phyloP scores from a whole-genome alignment of 2,113 vertebrate genomes.

The Brachirus orientalis region DNA sequence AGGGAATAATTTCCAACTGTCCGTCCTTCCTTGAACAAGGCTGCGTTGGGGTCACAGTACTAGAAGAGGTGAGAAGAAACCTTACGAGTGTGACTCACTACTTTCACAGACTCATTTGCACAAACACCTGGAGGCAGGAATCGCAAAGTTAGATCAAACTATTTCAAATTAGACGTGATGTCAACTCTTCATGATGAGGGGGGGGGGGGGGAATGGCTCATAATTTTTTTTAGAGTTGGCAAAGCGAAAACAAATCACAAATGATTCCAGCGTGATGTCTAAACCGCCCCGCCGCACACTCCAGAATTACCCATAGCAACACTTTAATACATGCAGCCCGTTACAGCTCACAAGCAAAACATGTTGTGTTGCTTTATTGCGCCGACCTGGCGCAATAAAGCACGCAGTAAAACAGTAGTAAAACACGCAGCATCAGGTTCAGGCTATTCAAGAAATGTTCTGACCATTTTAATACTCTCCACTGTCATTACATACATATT shows the following conservation, averaged over 20 bases:
- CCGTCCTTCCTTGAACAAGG: neutral
- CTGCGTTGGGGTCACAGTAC: neutral
- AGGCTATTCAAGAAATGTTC: too few relatives aligned
- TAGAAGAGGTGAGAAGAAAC: slow-evolving; percentile 16
- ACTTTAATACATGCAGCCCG: neutral
- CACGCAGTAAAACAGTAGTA: too few relatives aligned
- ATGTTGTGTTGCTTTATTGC: neutral
- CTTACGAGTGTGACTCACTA: slow-evolving; percentile 29
- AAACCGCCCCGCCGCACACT: neutral
- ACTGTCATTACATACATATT: neutral
- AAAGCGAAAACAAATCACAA: neutral
- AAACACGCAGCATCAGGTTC: too few relatives aligned
- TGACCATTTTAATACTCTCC: neutral
- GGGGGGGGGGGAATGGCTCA: slow-evolving; percentile 1
- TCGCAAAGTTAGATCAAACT: slow-evolving; percentile 24
- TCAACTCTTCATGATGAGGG: slow-evolving; percentile 10
- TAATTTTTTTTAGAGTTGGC: slow-evolving; percentile 10
- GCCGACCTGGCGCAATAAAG: too few relatives aligned
- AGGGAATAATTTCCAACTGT: neutral
- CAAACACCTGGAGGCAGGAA: slow-evolving; percentile 41
- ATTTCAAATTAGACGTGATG: slow-evolving; percentile 19
- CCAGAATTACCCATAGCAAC: neutral
- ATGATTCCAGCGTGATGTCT: slow-evolving; percentile 16
- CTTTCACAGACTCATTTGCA: slow-evolving; percentile 27
- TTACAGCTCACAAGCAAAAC: neutral